These are phyloP conservation scores for Rutilus rutilus DNA, from an alignment of 2,113 vertebrate genomes.

Conservation along the genomic window DNA sequence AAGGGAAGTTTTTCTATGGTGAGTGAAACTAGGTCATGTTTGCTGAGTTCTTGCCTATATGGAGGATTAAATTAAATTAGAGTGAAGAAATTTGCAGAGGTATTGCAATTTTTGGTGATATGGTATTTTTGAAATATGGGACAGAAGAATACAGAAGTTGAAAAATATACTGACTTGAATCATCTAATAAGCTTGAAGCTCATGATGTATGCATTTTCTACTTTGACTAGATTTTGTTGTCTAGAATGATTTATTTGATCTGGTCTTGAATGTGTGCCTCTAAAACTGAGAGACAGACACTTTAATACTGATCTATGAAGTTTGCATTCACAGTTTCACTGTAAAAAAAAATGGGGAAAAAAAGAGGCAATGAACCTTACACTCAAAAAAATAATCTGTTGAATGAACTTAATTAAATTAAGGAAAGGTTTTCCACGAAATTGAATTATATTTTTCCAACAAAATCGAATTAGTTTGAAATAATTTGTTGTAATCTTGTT, in stretches of 20 bases:
- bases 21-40: slow-evolving; percentile 56
- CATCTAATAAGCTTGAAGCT: slow-evolving; percentile 24
- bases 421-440: no score
- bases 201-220: slow-evolving; percentile 9
- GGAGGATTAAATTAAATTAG: slow-evolving; percentile 60
- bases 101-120: slow-evolving; percentile 51
- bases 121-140: slow-evolving; percentile 46
- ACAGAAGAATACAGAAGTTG: slow-evolving; percentile 10
- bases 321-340: not conserved
- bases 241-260: slow-evolving; percentile 32
- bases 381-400: no score
- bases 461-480: no score
- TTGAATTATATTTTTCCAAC: no score
- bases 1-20: slow-evolving; percentile 43
- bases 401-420: no score
- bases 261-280: not conserved
- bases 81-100: slow-evolving; percentile 57
- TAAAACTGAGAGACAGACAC: slow-evolving; percentile 4
- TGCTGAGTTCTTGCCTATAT: slow-evolving; percentile 53
- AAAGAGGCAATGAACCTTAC: not conserved
- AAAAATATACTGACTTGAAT: slow-evolving; percentile 45
- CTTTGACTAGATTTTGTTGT: slow-evolving; percentile 7
- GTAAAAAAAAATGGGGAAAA: not conserved
- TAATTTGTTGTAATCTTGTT: no score
- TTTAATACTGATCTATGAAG: slow-evolving; percentile 11